phyloP scores from a whole-genome alignment of 2,888 invertebrate species.

The Mythimna ferrago region DNA sequence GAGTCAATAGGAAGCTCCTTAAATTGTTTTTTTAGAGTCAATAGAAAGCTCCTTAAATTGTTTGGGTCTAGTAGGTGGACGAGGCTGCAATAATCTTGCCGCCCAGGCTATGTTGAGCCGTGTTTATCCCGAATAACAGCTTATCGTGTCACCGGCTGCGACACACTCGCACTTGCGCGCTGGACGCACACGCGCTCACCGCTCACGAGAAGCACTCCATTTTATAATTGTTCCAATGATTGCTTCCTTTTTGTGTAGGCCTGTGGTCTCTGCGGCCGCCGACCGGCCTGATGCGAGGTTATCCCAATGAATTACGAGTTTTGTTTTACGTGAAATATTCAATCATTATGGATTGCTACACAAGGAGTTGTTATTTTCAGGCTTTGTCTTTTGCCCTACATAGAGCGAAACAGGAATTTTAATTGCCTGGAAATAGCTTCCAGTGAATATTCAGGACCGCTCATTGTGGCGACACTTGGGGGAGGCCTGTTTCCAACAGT shows the following conservation, averaged over 20 bases:
- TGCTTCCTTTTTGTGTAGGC: conserved; percentile 28
- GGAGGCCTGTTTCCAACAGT: too few species aligned
- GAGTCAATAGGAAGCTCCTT: too few species aligned
- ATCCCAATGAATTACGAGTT: conserved; percentile 6
- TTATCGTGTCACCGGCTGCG: neutral
- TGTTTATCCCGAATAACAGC: too few species aligned
- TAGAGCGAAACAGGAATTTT: too few species aligned
- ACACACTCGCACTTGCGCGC: neutral
- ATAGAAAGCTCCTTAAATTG: too few species aligned
- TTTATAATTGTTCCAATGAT: conserved; percentile 31
- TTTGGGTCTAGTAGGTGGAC: too few species aligned
- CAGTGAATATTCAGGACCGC: too few species aligned
- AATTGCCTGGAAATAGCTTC: too few species aligned
- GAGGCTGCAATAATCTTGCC: neutral
- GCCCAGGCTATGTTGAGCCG: too few species aligned
- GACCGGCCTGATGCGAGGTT: neutral
- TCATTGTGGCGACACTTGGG: too few species aligned
- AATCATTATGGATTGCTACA: neutral
- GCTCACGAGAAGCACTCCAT: neutral
- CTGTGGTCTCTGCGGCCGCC: neutral
- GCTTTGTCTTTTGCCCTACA: neutral
- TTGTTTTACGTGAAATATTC: neutral
- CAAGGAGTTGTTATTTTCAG: neutral
- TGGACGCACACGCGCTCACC: neutral
- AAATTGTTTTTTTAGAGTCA: neutral